Evolutionary conservation across 1,140 invertebrate species (phyloP), one percentile per base, ranked within the genome.

Genomic region (Megalopta genalis): DNA sequence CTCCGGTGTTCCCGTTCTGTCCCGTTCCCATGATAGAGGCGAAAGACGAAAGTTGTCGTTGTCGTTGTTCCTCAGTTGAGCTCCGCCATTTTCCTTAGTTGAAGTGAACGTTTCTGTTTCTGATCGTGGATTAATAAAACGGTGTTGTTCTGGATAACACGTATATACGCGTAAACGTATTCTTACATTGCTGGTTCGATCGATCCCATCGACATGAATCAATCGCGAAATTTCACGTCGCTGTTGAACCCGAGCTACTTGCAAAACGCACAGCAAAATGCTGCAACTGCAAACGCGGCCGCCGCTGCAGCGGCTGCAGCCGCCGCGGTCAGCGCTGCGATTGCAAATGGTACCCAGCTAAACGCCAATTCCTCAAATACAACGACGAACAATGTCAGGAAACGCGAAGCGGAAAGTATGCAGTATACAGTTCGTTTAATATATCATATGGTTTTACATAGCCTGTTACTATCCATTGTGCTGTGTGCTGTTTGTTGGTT

Each of bases 161-260:
- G 23, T 16, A 57, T 10, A 12, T 23, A 49, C n/a, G 18, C 7
- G 16, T 52, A 8, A 39, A 46, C 27, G 67, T 54, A 27, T 46
- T 5, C 1, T n/a, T 12, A 27, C 46, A 27, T 42, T 2, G 9
- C 3, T 32, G 21, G 18, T 18, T n/a, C 57, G 25, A 46, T 46
- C 42, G 0, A 32, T 7, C 27, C 21, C 23, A 73, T 60, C 42
- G 42, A 14, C 16, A 93, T 92, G 91, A 92, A 90, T 88, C 90
- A 92, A 67, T 93, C 94, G 49, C 92, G 93, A 37, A 94, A 94
- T 90, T 93, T 94, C 80, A 91, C 92, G 7, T 93, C 92, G 2
- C 77, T 94, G 63, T 81, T 94, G 25, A 94, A 94, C 87, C 94
- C 94, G 0, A 94, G 92, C 79, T 94, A 94, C 82, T 85, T 94